Conservation (phyloP, 2,797 vertebrate species). For the Channa striata region DNA sequence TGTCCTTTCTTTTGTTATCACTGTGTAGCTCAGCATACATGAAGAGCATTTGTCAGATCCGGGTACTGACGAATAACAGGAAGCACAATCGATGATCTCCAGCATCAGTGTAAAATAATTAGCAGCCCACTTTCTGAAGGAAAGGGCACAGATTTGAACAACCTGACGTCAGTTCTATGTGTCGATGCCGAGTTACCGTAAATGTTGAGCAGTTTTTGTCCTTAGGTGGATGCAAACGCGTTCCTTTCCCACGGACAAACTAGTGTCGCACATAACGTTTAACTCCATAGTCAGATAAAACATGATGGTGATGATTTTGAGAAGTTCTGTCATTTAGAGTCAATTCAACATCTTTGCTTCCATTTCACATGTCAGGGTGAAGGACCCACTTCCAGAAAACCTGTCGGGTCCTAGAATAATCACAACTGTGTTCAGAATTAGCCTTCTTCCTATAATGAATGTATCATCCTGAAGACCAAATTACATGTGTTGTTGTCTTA, state of each 20-base stretch:
- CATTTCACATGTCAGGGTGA: background rate
- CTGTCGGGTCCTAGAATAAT: conserved; percentile 9
- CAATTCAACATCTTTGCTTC: conserved; percentile 16
- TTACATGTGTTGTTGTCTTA: conserved; percentile 8
- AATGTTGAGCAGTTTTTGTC: background rate
- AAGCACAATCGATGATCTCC: conserved; percentile 37
- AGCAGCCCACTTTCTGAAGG: too few relatives aligned
- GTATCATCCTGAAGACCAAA: conserved; percentile 67
- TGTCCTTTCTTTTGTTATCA: background rate
- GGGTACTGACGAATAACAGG: background rate
- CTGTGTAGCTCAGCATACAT: background rate
- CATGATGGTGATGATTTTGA: too few relatives aligned
- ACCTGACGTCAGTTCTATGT: too few relatives aligned
- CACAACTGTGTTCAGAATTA: background rate
- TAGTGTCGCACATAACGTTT: background rate
- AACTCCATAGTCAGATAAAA: background rate
- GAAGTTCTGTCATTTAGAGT: background rate
- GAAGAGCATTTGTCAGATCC: conserved; percentile 2
- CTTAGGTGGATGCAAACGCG: background rate
- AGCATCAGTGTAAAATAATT: background rate
- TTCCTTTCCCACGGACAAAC: background rate
- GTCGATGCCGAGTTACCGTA: background rate
- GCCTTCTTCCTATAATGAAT: conserved; percentile 47
- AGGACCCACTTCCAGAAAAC: background rate
- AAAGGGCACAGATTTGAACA: too few relatives aligned